Percentiles rank a stretch among this genome's conserved stretches.
These are phyloP conservation scores for Melanotaenia duboulayi DNA, from an alignment of 2,113 vertebrate species.

Conservation along the genomic window DNA sequence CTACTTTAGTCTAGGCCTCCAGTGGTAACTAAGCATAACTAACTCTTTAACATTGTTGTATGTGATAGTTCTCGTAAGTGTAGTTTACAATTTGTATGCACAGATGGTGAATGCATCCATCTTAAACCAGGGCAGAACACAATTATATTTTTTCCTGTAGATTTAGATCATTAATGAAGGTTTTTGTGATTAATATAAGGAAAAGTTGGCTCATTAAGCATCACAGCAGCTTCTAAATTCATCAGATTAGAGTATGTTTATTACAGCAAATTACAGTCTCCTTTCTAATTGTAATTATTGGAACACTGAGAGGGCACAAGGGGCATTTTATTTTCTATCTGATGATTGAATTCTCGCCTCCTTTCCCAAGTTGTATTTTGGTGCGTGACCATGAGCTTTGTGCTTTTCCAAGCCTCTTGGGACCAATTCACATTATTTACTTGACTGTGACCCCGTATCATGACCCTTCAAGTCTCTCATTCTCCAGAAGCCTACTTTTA, in stretches of 20 bases:
- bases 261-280: conserved; percentile 44
- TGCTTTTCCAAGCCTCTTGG: conserved; percentile 68
- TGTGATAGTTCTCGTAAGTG: neutral
- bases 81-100: neutral
- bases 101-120: neutral
- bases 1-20: conserved; percentile 47
- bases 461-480: conserved; percentile 76
- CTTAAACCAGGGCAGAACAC: neutral
- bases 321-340: conserved; percentile 75
- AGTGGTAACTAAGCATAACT: conserved; percentile 46
- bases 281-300: conserved; percentile 68
- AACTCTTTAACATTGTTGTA: conserved; percentile 12
- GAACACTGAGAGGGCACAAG: conserved; percentile 61
- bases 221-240: conserved; percentile 21
- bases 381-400: conserved; percentile 68
- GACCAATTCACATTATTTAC: conserved; percentile 83
- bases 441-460: conserved; percentile 78
- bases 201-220: conserved; percentile 22
- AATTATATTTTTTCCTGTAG: neutral
- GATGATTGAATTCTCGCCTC: conserved; percentile 76
- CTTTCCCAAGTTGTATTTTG: conserved; percentile 68
- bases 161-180: conserved; percentile 4
- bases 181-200: conserved; percentile 5
- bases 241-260: conserved; percentile 41
- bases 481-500: conserved; percentile 73